A percentile compares a stretch with the other conserved stretches of the same genome.
Evolutionary conservation across 1,140 invertebrate genomes (phyloP).

Genomic region (Helicoverpa zea): DNA sequence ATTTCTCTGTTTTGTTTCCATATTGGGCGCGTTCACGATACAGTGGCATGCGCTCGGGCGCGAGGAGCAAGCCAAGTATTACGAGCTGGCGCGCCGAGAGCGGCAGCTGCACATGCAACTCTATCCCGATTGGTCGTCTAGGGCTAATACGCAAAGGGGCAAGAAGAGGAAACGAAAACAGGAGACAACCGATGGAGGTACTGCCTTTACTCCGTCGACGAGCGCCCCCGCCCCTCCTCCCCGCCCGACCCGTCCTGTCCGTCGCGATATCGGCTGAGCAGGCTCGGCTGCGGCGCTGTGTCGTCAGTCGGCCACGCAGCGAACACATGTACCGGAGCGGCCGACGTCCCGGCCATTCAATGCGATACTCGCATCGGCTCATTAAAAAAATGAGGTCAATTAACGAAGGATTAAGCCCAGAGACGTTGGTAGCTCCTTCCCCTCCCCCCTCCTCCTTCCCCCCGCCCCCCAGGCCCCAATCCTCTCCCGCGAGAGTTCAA

Average conservation of each 20-base stretch:
- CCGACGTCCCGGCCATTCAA: slow-evolving; percentile 67
- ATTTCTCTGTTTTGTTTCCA: slow-evolving; percentile 87
- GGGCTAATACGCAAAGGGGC: slow-evolving; percentile 98
- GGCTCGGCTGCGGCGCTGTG: slow-evolving; percentile 35
- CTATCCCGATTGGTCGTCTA: slow-evolving; percentile 99
- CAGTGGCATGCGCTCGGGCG: slow-evolving; percentile 99
- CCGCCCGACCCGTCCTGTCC: slow-evolving; percentile 1
- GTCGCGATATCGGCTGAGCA: slow-evolving; percentile 14
- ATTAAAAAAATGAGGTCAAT: slow-evolving; percentile 82
- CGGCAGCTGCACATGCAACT: slow-evolving; percentile 99
- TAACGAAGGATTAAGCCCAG: slow-evolving; percentile 80
- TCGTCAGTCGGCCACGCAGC: slow-evolving; percentile 58
- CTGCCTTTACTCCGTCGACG: slow-evolving; percentile 84
- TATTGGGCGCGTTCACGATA: slow-evolving; percentile 79
- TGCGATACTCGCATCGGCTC: slow-evolving; percentile 61
- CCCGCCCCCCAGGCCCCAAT: slow-evolving; percentile 52
- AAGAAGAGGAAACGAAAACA: slow-evolving; percentile 99
- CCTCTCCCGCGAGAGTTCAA: slow-evolving; percentile 72
- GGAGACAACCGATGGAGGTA: slow-evolving; percentile 98
- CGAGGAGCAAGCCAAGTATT: slow-evolving; percentile 99
- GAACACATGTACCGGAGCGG: slow-evolving; percentile 60
- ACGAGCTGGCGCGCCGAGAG: slow-evolving; percentile 99
- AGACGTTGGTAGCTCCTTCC: slow-evolving; percentile 70
- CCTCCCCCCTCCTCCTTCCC: slow-evolving; percentile 50
- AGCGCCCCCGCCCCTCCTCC: slow-evolving; percentile 57